Conservation (phyloP, 2,888 invertebrate genomes). For the Deilephila porcellus region DNA sequence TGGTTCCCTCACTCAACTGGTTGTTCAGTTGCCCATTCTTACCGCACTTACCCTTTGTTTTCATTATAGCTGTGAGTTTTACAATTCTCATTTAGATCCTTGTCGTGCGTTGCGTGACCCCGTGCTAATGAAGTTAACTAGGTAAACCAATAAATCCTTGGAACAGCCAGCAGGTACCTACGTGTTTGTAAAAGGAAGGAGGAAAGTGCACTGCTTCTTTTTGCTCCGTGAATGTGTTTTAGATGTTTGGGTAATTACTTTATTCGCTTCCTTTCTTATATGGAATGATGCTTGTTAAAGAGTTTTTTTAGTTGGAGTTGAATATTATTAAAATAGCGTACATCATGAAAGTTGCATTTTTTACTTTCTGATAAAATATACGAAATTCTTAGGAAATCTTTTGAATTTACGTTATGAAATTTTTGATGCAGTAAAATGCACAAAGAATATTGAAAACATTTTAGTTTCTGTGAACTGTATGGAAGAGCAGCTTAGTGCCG, state of each 20-base stretch:
- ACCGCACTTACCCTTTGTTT: constrained; percentile 60
- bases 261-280: not conserved
- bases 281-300: not conserved
- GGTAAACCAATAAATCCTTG: constrained; percentile 26
- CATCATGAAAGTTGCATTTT: no score
- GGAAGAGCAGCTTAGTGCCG: constrained; percentile 22
- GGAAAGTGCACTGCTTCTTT: constrained; percentile 8
- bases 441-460: constrained; percentile 6
- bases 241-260: constrained; percentile 8
- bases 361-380: no score
- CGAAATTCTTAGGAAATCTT: no score
- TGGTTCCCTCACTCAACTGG: constrained; percentile 66
- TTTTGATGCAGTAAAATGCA: not conserved
- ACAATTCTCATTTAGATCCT: constrained; percentile 59
- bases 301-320: not conserved
- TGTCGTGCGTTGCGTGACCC: constrained; percentile 44
- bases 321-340: not conserved
- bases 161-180: constrained; percentile 1
- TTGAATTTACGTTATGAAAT: not conserved
- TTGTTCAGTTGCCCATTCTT: constrained; percentile 59
- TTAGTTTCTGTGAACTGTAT: not conserved
- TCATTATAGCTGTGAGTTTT: constrained; percentile 60
- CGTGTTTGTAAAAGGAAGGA: constrained; percentile 5
- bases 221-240: constrained; percentile 4
- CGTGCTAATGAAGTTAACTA: constrained; percentile 48